Conservation (phyloP, 1,140 invertebrate species). For the Drosophila repleta region DNA sequence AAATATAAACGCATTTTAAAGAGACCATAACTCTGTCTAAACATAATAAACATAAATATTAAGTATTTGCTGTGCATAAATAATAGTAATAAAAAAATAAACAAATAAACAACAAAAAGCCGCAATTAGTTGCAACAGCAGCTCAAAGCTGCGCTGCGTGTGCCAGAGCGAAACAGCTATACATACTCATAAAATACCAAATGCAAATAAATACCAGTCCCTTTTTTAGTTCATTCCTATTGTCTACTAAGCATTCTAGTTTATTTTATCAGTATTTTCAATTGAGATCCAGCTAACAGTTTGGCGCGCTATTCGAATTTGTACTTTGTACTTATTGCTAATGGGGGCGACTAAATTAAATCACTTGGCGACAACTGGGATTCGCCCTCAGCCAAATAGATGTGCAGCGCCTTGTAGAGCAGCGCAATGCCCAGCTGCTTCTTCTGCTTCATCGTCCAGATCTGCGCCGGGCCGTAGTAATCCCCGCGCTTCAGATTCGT, state of each 20-base stretch:
- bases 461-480: constrained; percentile 91
- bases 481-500: constrained; percentile 93
- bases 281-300: constrained; percentile 54
- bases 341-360: constrained; percentile 84
- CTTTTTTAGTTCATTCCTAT: constrained; percentile 9
- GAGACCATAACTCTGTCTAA: neutral
- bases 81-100: constrained; percentile 9
- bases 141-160: neutral
- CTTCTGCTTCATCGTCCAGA: constrained; percentile 89
- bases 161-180: constrained; percentile 15
- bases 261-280: neutral
- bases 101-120: neutral
- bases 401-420: constrained; percentile 92
- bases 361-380: constrained; percentile 89
- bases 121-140: constrained; percentile 12
- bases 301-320: constrained; percentile 39
- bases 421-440: constrained; percentile 91
- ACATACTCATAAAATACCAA: neutral
- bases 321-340: constrained; percentile 56
- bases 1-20: neutral
- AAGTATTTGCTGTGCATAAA: neutral
- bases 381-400: constrained; percentile 94
- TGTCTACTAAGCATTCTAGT: neutral
- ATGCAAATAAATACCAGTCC: neutral
- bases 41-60: neutral